Percentiles rank a stretch among this genome's conserved stretches.
Evolutionary conservation across 2,113 vertebrate species (phyloP).

Genomic region (Centropus bengalensis): DNA sequence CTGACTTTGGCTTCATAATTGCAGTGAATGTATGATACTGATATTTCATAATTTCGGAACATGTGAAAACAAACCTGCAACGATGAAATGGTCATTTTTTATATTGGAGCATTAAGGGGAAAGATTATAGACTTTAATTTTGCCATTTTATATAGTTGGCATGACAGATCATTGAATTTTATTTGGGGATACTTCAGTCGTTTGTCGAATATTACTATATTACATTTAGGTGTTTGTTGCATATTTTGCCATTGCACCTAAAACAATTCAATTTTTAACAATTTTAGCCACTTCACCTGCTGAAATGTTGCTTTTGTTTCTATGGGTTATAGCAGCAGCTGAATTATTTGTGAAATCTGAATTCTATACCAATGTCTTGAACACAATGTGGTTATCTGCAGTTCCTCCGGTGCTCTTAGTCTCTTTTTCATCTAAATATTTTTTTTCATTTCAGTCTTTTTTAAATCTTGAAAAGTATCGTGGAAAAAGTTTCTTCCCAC

Average conservation of each 20-base stretch:
- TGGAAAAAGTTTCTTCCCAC: accelerated
- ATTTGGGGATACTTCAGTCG: background rate
- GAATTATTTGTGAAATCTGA: background rate
- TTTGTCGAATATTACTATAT: background rate
- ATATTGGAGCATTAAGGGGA: background rate
- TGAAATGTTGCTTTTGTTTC: background rate
- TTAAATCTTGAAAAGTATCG: background rate
- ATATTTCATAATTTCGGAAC: background rate
- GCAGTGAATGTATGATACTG: background rate
- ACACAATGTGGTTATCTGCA: background rate
- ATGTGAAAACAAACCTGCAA: background rate
- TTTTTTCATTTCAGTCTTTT: no score
- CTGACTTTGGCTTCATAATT: background rate
- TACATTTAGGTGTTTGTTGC: background rate
- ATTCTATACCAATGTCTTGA: background rate
- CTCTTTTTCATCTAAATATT: background rate
- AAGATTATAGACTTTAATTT: background rate
- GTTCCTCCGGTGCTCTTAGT: background rate
- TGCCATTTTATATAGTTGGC: background rate
- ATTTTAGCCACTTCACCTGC: background rate
- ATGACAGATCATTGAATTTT: background rate
- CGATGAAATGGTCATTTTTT: background rate
- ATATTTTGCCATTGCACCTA: background rate
- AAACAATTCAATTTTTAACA: background rate
- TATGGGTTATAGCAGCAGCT: accelerated